Base-by-base conservation (phyloP, 2,113 vertebrate species). In the Prunella himalayana region DNA sequence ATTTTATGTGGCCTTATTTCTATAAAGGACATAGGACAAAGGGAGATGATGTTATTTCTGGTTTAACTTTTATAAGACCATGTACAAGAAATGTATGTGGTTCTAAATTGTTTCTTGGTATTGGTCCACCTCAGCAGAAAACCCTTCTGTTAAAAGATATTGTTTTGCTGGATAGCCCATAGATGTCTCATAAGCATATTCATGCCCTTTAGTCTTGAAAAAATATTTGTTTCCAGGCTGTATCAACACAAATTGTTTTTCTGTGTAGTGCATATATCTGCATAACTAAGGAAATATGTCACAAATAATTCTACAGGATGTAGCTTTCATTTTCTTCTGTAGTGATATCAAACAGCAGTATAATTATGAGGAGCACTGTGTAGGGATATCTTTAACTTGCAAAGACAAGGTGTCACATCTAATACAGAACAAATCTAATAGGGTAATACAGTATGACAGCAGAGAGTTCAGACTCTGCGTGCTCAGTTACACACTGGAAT, bases 381-480 rank as follows among this genome's bases (percentile, higher is more conserved):
- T 11, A 82, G 81, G 31, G 44, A 71, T 92, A 92, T 61, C 73
- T 81, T 90, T 87, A 91, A 93, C 71, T 91, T 92, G 57, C 75
- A 88, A 95, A 95, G 96, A 90, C 95, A 96, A 95, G 35, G 59
- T 91, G 83, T 93, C 88, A 93, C 75, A 86, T 93, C 73, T 85
- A 73, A 90, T 95, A 47, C 22, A 82, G 33, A 39, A 47, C 64
- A 81, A 85, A 51, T 49, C 47, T 88, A 90, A 70, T 54, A 81
- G 57, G 60, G 42, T 92, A 83, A 89, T 90, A 24, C 24, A 69
- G 16, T 8, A 16, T 66, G 83, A 83, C 73, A 92, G 70, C 59
- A 76, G 33, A 23, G 78, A 85, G 64, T 87, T 94, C 84, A 79
- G 51, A 33, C 63, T 91, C 73, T 73, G 75, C 20, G 12, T 75